Conservation (phyloP, 2,113 vertebrate genomes). For the Lycaon pictus region DNA sequence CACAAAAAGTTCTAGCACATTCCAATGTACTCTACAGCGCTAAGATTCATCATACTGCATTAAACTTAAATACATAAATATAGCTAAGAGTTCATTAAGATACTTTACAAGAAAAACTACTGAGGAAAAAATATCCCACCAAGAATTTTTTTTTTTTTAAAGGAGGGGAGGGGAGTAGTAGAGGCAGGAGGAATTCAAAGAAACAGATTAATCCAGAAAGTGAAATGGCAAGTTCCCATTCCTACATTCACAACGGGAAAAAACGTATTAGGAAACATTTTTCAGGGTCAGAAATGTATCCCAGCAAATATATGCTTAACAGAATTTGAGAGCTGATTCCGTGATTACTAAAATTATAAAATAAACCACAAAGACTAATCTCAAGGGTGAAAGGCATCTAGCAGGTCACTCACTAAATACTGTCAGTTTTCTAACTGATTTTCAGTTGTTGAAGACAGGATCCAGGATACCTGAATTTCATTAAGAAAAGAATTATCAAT, state of each 20-base stretch:
- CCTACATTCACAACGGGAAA: conserved; percentile 9
- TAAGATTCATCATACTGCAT: not conserved
- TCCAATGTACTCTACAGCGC: not conserved
- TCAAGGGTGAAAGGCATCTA: not conserved
- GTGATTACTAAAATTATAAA: conserved; percentile 34
- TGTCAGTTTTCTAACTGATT: conserved; percentile 40
- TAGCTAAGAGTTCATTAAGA: conserved; percentile 28
- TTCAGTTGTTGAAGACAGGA: conserved; percentile 39
- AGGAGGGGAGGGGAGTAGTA: rapidly evolving
- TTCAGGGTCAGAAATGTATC: not conserved
- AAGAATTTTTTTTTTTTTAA: not conserved
- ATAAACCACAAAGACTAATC: not conserved
- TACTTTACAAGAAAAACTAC: not conserved
- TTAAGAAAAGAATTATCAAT: not conserved
- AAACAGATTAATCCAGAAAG: conserved; percentile 2
- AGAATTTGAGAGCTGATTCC: not conserved
- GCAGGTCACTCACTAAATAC: not conserved
- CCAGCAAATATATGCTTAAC: not conserved
- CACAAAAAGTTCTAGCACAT: conserved; percentile 18
- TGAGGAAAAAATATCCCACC: not conserved
- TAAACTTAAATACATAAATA: conserved; percentile 39
- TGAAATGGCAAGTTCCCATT: conserved; percentile 15
- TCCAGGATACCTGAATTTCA: not conserved
- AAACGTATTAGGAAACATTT: conserved; percentile 27
- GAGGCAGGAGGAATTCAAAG: not conserved